Percentiles rank a stretch among this genome's conserved stretches.
phyloP scores from a whole-genome alignment of 2,888 invertebrate species.

The Pterobdella sp. region DNA sequence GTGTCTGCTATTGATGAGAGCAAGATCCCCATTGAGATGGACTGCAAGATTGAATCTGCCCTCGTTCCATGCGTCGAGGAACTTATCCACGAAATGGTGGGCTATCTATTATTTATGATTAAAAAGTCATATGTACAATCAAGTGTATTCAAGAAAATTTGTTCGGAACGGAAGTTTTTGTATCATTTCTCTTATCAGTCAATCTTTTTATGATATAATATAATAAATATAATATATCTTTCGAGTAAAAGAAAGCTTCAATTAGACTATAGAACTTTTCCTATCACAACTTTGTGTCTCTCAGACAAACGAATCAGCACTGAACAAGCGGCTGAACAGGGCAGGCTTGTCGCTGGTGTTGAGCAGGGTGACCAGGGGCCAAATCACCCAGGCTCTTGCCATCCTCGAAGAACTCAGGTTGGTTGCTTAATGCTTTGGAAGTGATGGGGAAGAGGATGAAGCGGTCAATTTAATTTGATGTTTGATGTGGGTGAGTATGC shows the following conservation, averaged over 20 bases:
- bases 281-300: too few relatives aligned
- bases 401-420: slow-evolving; percentile 49
- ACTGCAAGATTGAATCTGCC: slow-evolving; percentile 47
- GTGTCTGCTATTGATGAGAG: slow-evolving; percentile 38
- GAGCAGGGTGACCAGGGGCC: slow-evolving; percentile 49
- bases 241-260: too few relatives aligned
- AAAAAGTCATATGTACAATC: too few relatives aligned
- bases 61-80: slow-evolving; percentile 46
- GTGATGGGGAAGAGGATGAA: background rate
- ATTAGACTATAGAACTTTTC: too few relatives aligned
- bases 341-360: slow-evolving; percentile 48
- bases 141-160: too few relatives aligned
- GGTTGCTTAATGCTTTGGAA: slow-evolving; percentile 33
- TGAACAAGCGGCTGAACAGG: slow-evolving; percentile 43
- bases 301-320: slow-evolving; percentile 46
- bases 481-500: too few relatives aligned
- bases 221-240: too few relatives aligned
- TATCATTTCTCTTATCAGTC: too few relatives aligned
- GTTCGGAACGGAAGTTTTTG: too few relatives aligned
- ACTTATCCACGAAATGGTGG: slow-evolving; percentile 51
- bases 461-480: too few relatives aligned
- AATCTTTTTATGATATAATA: too few relatives aligned
- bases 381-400: slow-evolving; percentile 48
- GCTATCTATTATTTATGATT: slow-evolving; percentile 34
- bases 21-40: slow-evolving; percentile 46